Conservation (phyloP, 2,888 invertebrate species). For the Macrosiphum euphorbiae region DNA sequence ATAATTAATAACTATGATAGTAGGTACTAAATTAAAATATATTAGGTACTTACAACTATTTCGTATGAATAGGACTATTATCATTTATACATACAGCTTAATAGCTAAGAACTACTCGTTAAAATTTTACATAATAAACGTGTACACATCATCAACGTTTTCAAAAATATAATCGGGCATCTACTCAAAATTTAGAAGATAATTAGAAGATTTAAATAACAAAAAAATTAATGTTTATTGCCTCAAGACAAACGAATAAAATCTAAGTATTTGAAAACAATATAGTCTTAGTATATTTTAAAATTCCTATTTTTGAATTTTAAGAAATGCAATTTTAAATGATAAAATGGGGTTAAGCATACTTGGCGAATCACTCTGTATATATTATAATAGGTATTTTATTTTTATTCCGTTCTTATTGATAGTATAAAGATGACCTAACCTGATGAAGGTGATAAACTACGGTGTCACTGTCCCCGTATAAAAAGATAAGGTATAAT, state of each 20-base stretch:
- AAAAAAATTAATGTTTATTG: not conserved
- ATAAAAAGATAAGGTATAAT: not conserved
- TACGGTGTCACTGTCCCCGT: not conserved
- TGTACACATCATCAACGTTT: not conserved
- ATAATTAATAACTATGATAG: not conserved
- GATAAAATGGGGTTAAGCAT: not conserved
- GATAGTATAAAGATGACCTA: not conserved
- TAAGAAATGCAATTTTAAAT: not conserved
- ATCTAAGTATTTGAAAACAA: not conserved
- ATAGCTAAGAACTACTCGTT: not conserved
- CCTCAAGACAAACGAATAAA: not conserved
- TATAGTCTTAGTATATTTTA: not conserved
- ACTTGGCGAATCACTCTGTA: not conserved
- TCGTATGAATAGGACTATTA: not conserved
- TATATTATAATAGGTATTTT: not conserved
- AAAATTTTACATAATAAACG: not conserved
- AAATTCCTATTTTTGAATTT: not conserved
- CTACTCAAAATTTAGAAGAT: not conserved
- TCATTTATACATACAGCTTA: not conserved
- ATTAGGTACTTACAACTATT: not conserved
- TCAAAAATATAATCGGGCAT: not conserved
- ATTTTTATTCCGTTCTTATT: not conserved
- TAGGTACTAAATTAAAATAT: not conserved
- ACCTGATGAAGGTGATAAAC: not conserved
- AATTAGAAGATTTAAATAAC: too few species aligned